These are phyloP conservation scores for Hipparchia sbordonii DNA, from an alignment of 2,888 invertebrate species.

Conservation along the genomic window DNA sequence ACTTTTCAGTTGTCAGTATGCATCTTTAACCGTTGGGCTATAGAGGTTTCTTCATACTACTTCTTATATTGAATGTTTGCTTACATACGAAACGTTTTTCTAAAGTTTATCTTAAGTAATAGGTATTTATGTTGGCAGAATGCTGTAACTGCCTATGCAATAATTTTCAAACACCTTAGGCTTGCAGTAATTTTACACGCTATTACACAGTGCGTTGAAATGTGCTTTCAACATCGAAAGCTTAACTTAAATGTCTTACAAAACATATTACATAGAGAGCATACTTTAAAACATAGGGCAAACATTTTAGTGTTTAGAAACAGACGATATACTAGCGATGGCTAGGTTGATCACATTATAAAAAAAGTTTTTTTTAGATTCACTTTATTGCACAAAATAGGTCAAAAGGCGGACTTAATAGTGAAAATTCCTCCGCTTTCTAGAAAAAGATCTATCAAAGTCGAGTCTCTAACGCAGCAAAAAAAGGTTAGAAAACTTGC, in stretches of 20 bases:
- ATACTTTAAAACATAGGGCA: background rate
- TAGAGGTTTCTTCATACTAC: too few species aligned
- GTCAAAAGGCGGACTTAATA: too few species aligned
- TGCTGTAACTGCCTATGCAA: conserved; percentile 19
- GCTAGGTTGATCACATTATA: background rate
- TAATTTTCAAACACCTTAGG: conserved; percentile 10
- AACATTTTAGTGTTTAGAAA: background rate
- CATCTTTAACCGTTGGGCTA: too few species aligned
- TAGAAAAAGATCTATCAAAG: background rate
- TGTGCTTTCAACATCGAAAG: conserved; percentile 6
- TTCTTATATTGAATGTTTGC: background rate
- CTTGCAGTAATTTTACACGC: conserved; percentile 12
- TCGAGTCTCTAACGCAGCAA: background rate
- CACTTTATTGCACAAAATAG: too few species aligned
- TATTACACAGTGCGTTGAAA: conserved; percentile 13
- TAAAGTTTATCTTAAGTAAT: conserved; percentile 1
- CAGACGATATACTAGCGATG: background rate
- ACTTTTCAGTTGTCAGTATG: too few species aligned
- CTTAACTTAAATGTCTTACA: background rate
- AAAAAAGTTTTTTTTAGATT: background rate
- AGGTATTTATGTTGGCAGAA: background rate
- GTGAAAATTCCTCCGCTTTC: too few species aligned
- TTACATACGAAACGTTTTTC: background rate
- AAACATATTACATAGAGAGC: background rate
- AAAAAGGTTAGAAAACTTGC: too few species aligned